These are phyloP conservation scores for Agonopterix subpropinquella DNA, from an alignment of 2,888 invertebrate species.

Conservation along the genomic window DNA sequence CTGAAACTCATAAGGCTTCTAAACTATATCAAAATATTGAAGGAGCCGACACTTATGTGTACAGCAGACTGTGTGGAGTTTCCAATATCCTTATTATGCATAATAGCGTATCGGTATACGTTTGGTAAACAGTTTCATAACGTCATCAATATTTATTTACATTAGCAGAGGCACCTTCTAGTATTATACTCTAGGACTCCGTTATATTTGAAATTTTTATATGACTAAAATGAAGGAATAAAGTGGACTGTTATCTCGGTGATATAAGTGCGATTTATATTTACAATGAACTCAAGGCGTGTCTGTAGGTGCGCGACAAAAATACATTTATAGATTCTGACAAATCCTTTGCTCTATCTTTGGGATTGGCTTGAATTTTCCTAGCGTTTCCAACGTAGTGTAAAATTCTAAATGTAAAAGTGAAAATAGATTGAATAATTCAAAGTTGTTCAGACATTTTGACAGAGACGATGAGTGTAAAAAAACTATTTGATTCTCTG, in stretches of 20 bases:
- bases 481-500: too few species aligned
- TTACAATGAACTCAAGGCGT: conserved; percentile 13
- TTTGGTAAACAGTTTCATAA: conserved; percentile 2
- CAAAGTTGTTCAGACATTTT: too few species aligned
- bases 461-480: too few species aligned
- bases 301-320: conserved; percentile 11
- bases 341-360: too few species aligned
- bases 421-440: too few species aligned
- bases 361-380: too few species aligned
- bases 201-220: too few species aligned
- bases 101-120: conserved; percentile 1
- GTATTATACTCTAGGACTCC: too few species aligned
- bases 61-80: neutral
- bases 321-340: neutral
- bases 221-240: too few species aligned
- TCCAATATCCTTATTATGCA: conserved; percentile 5
- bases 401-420: too few species aligned
- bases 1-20: conserved; percentile 30
- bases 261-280: conserved; percentile 8
- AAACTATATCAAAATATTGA: conserved; percentile 28
- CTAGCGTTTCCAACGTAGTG: too few species aligned
- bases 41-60: conserved; percentile 5
- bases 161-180: neutral
- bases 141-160: neutral
- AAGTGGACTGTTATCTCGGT: too few species aligned